A percentile compares a stretch with the other conserved stretches of the same genome.
Conservation (phyloP, 2,888 invertebrate species). For the Trachelus iudaicus region DNA sequence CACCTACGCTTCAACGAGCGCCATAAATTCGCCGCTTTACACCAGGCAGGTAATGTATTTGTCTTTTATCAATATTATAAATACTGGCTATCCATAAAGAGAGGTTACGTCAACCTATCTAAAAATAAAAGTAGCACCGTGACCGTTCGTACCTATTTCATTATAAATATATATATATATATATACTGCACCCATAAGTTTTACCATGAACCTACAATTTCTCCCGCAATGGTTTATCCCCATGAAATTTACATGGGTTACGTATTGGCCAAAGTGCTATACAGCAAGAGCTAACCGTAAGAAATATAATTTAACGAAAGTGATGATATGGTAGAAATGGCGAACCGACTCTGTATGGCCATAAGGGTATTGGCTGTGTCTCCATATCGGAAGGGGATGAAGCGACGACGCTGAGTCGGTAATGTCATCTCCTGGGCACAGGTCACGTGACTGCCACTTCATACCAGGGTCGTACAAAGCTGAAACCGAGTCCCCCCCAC, state of each 20-base stretch:
- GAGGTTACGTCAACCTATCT: constrained; percentile 30
- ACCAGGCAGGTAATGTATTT: constrained; percentile 46
- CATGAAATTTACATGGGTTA: not conserved
- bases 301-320: not conserved
- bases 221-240: not conserved
- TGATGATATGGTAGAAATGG: not conserved
- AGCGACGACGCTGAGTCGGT: constrained; percentile 20
- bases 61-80: constrained; percentile 46
- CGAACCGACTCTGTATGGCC: not conserved
- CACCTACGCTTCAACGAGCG: constrained; percentile 34
- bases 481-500: constrained; percentile 16
- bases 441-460: constrained; percentile 42
- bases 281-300: not conserved
- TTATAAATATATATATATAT: not conserved
- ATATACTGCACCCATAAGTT: not conserved
- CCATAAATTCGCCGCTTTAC: constrained; percentile 44
- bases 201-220: not conserved
- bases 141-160: not conserved
- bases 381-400: not conserved
- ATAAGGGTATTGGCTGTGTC: not conserved
- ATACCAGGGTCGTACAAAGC: constrained; percentile 41
- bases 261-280: not conserved
- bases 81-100: constrained; percentile 34
- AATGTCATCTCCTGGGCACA: constrained; percentile 13
- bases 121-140: not conserved